Conservation (phyloP, 2,797 vertebrate genomes). For the Lepus townsendii region DNA sequence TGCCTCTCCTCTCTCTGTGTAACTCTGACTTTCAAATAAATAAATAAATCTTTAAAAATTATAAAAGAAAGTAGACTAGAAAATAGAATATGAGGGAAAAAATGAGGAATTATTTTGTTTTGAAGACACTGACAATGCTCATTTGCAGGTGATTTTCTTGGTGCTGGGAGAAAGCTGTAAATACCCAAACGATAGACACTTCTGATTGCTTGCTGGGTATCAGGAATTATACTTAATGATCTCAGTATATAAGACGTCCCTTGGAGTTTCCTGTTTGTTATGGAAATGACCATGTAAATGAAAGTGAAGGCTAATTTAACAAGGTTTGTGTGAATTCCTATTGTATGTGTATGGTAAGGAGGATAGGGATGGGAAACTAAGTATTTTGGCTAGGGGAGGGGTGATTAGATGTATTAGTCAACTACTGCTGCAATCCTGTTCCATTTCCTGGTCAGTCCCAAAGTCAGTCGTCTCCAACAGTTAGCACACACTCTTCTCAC, state of each 20-base stretch:
- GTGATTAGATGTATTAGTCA: neutral
- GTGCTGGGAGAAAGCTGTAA: neutral
- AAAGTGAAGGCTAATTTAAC: neutral
- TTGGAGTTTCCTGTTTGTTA: neutral
- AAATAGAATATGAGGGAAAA: neutral
- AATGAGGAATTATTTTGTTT: slow-evolving; percentile 21
- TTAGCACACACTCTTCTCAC: neutral
- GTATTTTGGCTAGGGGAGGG: neutral
- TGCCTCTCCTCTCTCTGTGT: too few species aligned
- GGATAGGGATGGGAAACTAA: neutral
- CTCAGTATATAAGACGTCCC: neutral
- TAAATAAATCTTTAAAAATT: neutral
- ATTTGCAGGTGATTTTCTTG: neutral
- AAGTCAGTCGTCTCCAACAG: neutral
- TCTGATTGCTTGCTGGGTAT: neutral
- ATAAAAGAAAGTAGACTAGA: neutral
- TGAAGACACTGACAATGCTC: slow-evolving; percentile 5
- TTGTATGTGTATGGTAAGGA: neutral
- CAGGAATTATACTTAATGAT: neutral
- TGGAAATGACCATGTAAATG: neutral
- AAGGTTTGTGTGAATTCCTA: neutral
- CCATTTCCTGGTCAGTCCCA: too few species aligned
- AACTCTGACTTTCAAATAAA: too few species aligned
- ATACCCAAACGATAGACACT: neutral
- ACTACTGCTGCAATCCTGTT: slow-evolving; percentile 7